A percentile compares a stretch with the other conserved stretches of the same genome.
Evolutionary conservation across 2,113 vertebrate species (phyloP).

Genomic region (Sylvilagus bachmani): DNA sequence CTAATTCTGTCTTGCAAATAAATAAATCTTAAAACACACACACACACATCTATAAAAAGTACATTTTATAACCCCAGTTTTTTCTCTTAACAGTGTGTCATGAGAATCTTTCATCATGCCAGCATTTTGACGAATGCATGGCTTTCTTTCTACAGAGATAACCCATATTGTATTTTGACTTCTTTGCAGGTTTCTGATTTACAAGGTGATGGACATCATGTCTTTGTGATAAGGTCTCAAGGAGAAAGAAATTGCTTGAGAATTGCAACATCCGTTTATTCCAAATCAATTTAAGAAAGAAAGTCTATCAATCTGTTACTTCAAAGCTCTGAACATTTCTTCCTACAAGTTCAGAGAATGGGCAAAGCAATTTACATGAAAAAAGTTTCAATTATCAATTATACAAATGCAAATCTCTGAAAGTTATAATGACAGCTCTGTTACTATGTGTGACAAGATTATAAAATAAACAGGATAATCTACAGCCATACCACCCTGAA

Average conservation of each 20-base stretch:
- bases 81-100: background rate
- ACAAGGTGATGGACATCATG: background rate
- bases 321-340: constrained; percentile 26
- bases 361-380: background rate
- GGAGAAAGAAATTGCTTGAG: background rate
- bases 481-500: too few relatives aligned
- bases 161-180: background rate
- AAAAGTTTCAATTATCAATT: background rate
- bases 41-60: background rate
- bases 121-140: background rate
- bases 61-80: background rate
- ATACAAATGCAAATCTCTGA: constrained; percentile 5
- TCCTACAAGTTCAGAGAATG: constrained; percentile 16
- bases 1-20: too few relatives aligned
- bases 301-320: background rate
- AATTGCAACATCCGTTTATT: constrained; percentile 21
- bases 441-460: background rate
- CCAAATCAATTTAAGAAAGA: background rate
- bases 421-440: background rate
- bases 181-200: constrained; percentile 38
- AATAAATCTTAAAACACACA: too few relatives aligned
- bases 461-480: background rate
- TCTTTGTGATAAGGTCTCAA: background rate
- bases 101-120: constrained; percentile 32
- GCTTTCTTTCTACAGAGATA: background rate